Base-by-base conservation (phyloP, 2,888 invertebrate species). In the Troides aeacus region DNA sequence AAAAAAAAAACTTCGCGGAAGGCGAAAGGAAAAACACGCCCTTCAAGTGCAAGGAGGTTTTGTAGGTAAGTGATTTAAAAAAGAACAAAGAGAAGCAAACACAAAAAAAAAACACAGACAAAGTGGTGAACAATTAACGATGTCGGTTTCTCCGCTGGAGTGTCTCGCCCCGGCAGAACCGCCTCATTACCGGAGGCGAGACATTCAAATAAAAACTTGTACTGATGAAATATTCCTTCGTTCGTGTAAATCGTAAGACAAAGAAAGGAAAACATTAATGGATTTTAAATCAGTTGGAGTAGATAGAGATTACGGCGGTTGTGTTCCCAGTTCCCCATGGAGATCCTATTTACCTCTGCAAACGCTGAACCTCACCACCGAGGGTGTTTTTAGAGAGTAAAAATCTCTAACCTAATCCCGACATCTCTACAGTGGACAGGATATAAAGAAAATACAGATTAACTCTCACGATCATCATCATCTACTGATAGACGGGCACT, bases 61-160 rank as follows among this genome's bases (percentile, higher is more conserved):
- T 42, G 46, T 56, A 39, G 60, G 53, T 67, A 63, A 63, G 63
- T 58, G 60, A 57, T 57, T 24, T 64, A 64, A 62, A 69, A 69
- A 65, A 65, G 69, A 69, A 65, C 69, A 69, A 69, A 69, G 62
- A 56, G 53, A 36, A 18, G 5, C 7, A 36, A 65, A 42, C 18
- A 17, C 50, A 53, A 53, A 17, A 30, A 46, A 65, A 61, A 46
- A 65, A 61, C 61, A 64, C 36, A 56, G 21, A 64, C 59, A 64
- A 60, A 65, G 69, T 65, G 69, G 21, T 30, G 64, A 69, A 69
- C 69, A 69, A 69, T 69, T 69, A 69, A 69, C 46, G 69, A 65
- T 69, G 69, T 57, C 50, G 69, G 65, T 46, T 69, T 64, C 56
- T 53, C 58, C 21, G 59, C 53, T 66, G 46, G n/a, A 65, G 69